These are phyloP conservation scores for Dipodomys ordii DNA, from an alignment of 2,113 vertebrate species.

Conservation along the genomic window DNA sequence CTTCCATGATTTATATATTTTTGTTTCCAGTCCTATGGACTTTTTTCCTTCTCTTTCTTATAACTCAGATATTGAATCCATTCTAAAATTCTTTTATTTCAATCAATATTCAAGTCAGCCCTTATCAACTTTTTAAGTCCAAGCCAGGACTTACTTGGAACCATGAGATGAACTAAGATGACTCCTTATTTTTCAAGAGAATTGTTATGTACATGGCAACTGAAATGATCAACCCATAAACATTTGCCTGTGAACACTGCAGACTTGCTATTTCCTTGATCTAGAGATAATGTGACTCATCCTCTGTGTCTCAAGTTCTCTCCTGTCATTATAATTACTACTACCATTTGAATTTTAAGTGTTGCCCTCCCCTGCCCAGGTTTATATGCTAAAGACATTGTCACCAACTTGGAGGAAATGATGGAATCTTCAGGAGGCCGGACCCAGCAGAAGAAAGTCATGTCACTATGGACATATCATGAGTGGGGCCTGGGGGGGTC, in stretches of 20 bases:
- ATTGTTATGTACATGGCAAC: neutral
- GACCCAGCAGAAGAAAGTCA: neutral
- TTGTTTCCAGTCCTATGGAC: neutral
- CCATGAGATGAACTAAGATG: neutral
- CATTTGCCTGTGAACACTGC: neutral
- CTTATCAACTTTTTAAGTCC: neutral
- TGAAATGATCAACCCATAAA: neutral
- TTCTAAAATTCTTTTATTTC: neutral
- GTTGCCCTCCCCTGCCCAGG: no score
- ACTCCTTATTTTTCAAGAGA: slow-evolving; percentile 14
- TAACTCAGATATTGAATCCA: neutral
- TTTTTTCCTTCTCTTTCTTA: neutral
- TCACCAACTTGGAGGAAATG: neutral
- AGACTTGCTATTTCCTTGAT: neutral
- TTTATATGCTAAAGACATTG: neutral
- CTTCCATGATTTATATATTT: neutral
- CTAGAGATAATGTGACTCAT: neutral
- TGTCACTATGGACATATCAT: no score
- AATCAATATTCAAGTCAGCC: neutral
- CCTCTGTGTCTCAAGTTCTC: neutral
- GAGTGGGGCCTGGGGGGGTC: neutral
- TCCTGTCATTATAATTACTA: neutral
- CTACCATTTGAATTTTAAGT: neutral
- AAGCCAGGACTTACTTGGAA: neutral
- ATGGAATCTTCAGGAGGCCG: no score